These are phyloP conservation scores for Anagyrus pseudococci DNA, from an alignment of 2,888 invertebrate species.

Conservation along the genomic window DNA sequence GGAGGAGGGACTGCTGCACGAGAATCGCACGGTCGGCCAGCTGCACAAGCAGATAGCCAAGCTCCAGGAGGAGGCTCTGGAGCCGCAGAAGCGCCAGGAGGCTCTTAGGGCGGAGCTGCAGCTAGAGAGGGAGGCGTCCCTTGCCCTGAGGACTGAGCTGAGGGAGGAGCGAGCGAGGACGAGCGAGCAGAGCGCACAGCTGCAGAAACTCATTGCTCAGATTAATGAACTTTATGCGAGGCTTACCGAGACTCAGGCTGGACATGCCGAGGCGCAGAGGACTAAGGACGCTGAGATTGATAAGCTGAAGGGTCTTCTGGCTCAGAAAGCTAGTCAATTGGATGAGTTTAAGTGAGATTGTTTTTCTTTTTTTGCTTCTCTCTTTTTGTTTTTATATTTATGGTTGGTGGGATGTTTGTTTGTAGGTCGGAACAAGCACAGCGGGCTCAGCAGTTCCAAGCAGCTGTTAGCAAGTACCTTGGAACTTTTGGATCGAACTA, in stretches of 20 bases:
- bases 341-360: constrained; percentile 51
- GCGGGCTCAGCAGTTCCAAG: constrained; percentile 53
- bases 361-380: neutral
- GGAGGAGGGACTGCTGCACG: constrained; percentile 49
- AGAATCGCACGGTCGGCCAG: constrained; percentile 45
- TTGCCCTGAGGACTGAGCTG: constrained; percentile 49
- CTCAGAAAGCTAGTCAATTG: constrained; percentile 49
- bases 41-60: constrained; percentile 49
- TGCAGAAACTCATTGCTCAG: constrained; percentile 49
- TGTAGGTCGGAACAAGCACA: constrained; percentile 55
- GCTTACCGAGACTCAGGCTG: constrained; percentile 49
- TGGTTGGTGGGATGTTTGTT: neutral
- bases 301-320: constrained; percentile 46
- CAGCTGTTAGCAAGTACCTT: constrained; percentile 55
- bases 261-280: constrained; percentile 46
- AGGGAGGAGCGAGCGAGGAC: constrained; percentile 46
- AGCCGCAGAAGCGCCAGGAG: constrained; percentile 53
- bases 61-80: constrained; percentile 52
- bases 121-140: constrained; percentile 47
- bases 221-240: constrained; percentile 47
- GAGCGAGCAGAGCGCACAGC: constrained; percentile 48
- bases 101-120: constrained; percentile 51
- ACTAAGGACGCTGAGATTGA: constrained; percentile 49
- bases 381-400: neutral
- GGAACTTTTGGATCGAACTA: constrained; percentile 47